Evolutionary conservation across 2,113 vertebrate genomes (phyloP), one percentile per base, ranked within the genome.

Genomic region (Hassar affinis): DNA sequence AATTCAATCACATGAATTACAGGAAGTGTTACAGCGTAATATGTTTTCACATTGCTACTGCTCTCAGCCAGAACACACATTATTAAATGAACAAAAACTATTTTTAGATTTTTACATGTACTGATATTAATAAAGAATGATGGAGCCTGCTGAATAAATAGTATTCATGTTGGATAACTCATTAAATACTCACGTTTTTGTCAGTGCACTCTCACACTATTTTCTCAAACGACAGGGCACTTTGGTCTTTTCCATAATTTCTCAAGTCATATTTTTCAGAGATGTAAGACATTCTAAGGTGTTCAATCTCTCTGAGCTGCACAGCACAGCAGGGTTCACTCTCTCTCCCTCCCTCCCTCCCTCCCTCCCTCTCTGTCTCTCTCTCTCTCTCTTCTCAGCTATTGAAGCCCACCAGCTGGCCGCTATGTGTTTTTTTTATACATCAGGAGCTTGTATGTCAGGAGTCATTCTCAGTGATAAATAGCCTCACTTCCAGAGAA

Each of bases 171-270:
- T 68, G 22, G 3, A 22, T 25, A 69, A 45, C 66, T 25, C 35
- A 69, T 25, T 1, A 42, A 69, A 42, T 42, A 5, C 4, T 38
- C 9, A 25, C 20, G 12, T 42, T 68, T 38, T 42, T 69, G 38
- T 69, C 35, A 45, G 22, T 69, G 20, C 1, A 35, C 10, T 45
- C 22, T 69, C 38, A 45, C 35, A 69, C 0, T 1, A 25, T 25
- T 42, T 69, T 69, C 38, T 69, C 35, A 69, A 69, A 69, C 25
- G 22, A 71, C 69, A 54, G 81, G 84, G 33, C 4, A 81, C 74
- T 45, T n/a, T 25, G 52, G 45, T 54, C 33, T 68, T 66, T 54
- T 49, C 1, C 8, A 77, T 71, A 82, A 59, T 59, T 77, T 30
- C 77, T 12, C 64, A 42, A 25, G 35, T 25, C 35, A 35, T 69